Evolutionary conservation across 2,113 vertebrate genomes (phyloP), one percentile per base, ranked within the genome.

Genomic region (Coreoperca whiteheadi): DNA sequence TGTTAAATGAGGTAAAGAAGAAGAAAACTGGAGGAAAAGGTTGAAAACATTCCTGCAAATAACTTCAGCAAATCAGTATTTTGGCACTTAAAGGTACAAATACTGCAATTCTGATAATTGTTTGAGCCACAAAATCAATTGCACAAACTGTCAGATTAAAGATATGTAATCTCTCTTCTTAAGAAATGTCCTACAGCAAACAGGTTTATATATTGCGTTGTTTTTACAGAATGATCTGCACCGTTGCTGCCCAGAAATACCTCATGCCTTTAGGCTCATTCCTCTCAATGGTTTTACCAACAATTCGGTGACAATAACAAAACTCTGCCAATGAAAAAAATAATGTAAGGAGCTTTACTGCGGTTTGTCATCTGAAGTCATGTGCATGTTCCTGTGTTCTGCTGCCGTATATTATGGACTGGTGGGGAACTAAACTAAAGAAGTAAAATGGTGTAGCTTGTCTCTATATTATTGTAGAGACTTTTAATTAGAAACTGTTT

Each of bases 241-340:
- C 2, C 0, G 0, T 1, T 20, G 30, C 28, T 0, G 14, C 18
- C 20, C 6, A 30, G 25, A 66, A 66, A 80, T 63, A 46, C 8
- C 57, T 61, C 25, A 0, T 39, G 3, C 18, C 16, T 48, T 34
- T 18, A 50, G 14, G 10, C 43, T 8, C n/a, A 64, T 25, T n/a
- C 28, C 18, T 67, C 43, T 39, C 48, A 8, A 18, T 7, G 3
- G 56, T 30, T 56, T 15, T 12, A 69, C n/a, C 1, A 39, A 30
- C 20, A 56, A n/a, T 39, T 32, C 7, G 18, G 16, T 21, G 60
- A 77, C 16, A 74, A 61, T 69, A 28, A n/a, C 4, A 65, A 67
- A 57, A 6, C 2, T 10, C 6, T 54, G 66, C 57, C 68, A 85
- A 43, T 25, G 10, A 54, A 72, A 86, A 37, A 28, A 74, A 6